Evolutionary conservation across 2,888 invertebrate species (phyloP).

Genomic region (Parelbella ahira): DNA sequence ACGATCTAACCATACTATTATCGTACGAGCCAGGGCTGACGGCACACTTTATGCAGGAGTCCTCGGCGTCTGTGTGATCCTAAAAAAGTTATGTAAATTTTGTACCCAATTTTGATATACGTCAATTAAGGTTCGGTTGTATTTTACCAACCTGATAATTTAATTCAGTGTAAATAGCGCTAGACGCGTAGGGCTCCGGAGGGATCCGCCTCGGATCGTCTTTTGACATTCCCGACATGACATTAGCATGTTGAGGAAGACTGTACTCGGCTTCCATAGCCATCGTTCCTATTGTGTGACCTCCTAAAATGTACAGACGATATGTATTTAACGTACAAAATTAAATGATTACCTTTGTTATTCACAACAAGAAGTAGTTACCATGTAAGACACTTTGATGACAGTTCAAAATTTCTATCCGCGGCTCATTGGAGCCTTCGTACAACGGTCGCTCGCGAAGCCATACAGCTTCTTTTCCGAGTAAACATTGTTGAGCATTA

Average conservation of each 20-base stretch:
- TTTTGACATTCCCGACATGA: constrained; percentile 54
- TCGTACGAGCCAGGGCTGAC: constrained; percentile 79
- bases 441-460: constrained; percentile 65
- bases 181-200: constrained; percentile 88
- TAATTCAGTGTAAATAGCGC: constrained; percentile 81
- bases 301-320: constrained; percentile 54
- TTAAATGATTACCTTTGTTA: constrained; percentile 3
- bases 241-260: constrained; percentile 64
- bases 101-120: too few species aligned
- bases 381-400: constrained; percentile 67
- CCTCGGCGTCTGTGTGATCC: constrained; percentile 75
- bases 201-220: constrained; percentile 62
- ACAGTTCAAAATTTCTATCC: constrained; percentile 71
- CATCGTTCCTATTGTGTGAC: constrained; percentile 64
- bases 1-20: constrained; percentile 73
- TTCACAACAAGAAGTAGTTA: too few species aligned
- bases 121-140: too few species aligned
- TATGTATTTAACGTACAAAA: too few species aligned
- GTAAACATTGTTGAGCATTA: constrained; percentile 69
- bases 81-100: too few species aligned
- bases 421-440: constrained; percentile 68
- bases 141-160: constrained; percentile 58
- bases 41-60: constrained; percentile 77
- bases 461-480: constrained; percentile 75
- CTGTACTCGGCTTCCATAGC: constrained; percentile 73